phyloP scores from a whole-genome alignment of 2,113 vertebrate genomes.

The Neopipo cinnamomea region DNA sequence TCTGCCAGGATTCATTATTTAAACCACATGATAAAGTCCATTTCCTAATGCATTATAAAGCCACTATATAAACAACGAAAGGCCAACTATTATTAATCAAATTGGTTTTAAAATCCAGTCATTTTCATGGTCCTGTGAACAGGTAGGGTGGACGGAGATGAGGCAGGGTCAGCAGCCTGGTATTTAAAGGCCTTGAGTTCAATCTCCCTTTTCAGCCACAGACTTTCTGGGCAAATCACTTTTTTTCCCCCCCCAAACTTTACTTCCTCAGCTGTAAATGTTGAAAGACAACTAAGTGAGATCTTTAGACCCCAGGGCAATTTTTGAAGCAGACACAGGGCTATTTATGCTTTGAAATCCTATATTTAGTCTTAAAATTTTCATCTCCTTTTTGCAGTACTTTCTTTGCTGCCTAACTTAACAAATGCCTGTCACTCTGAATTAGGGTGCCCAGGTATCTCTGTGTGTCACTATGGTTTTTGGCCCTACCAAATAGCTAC shows the following conservation, averaged over 20 bases:
- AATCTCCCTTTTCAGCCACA: not conserved
- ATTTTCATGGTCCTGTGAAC: not conserved
- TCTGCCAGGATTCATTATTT: not conserved
- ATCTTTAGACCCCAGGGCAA: not conserved
- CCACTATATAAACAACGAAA: not conserved
- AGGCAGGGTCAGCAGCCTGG: not conserved
- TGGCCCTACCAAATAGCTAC: not conserved
- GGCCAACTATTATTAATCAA: not conserved
- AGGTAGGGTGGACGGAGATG: not conserved
- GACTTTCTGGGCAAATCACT: not conserved
- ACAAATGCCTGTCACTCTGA: not conserved
- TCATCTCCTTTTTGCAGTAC: not conserved
- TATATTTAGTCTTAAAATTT: not conserved
- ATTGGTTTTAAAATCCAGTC: not conserved
- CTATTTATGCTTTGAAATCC: not conserved
- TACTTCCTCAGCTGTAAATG: not conserved
- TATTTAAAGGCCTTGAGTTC: not conserved
- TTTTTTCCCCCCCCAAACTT: not conserved
- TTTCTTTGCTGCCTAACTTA: not conserved
- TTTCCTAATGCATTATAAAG: not conserved
- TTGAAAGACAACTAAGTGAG: not conserved
- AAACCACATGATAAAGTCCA: not conserved
- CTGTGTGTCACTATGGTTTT: accelerated
- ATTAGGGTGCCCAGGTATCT: not conserved
- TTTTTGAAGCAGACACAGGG: not conserved